Conservation (phyloP, 1,140 invertebrate species). For the Formica exsecta region DNA sequence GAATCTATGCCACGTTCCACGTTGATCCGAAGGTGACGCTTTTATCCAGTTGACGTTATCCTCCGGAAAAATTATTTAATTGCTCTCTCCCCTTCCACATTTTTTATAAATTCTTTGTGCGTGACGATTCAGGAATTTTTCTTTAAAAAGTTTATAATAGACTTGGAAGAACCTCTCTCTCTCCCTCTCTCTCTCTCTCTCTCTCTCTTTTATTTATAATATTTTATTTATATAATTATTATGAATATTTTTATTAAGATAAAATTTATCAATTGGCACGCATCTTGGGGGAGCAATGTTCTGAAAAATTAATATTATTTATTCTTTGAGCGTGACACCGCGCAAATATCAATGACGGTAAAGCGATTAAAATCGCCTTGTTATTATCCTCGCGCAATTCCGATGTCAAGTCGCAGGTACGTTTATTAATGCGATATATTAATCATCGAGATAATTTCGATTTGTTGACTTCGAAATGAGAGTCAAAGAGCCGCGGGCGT, state of each 20-base stretch:
- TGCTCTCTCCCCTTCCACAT: too few species aligned
- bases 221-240: not conserved
- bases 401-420: slow-evolving; percentile 39
- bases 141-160: not conserved
- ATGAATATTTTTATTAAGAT: not conserved
- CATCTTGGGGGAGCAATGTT: not conserved
- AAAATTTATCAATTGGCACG: not conserved
- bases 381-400: slow-evolving; percentile 7
- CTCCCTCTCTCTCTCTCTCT: too few species aligned
- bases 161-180: not conserved
- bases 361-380: not conserved
- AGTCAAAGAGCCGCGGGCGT: slow-evolving; percentile 31
- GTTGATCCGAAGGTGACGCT: slow-evolving; percentile 14
- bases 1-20: slow-evolving; percentile 23
- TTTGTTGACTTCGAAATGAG: not conserved
- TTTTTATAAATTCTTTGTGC: not conserved
- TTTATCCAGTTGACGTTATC: slow-evolving; percentile 8
- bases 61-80: not conserved
- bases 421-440: slow-evolving; percentile 6
- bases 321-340: not conserved
- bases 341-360: not conserved
- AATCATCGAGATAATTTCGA: slow-evolving; percentile 51
- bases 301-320: not conserved
- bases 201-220: not conserved
- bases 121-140: not conserved